A percentile compares a stretch with the other conserved stretches of the same genome.
Conservation (phyloP, 2,797 vertebrate genomes). For the Chelmon rostratus region DNA sequence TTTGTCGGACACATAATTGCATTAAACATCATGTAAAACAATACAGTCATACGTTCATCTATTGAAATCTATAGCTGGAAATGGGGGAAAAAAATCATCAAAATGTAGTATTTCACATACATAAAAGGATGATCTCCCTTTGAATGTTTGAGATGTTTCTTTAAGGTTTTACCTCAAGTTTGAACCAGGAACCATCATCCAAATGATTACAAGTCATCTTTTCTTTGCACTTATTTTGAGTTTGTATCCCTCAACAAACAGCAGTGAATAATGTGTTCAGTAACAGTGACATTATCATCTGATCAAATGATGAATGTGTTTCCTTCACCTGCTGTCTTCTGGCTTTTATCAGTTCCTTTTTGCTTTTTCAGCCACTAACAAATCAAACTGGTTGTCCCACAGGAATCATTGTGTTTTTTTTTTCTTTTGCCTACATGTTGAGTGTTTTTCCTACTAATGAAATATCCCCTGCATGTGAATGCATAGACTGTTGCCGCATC, state of each 20-base stretch:
- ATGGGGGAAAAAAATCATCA: no score
- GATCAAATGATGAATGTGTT: conserved; percentile 13
- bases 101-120: not conserved
- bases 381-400: conserved; percentile 10
- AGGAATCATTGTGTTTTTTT: no score
- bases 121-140: not conserved
- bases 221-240: conserved; percentile 1
- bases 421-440: not conserved
- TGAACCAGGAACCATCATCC: not conserved
- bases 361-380: not conserved
- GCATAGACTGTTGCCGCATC: not conserved
- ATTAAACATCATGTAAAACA: no score
- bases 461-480: not conserved
- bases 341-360: not conserved
- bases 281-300: conserved; percentile 17
- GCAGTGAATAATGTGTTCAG: not conserved
- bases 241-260: conserved; percentile 3
- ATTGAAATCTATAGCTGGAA: no score
- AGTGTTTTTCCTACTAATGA: not conserved
- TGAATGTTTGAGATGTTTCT: not conserved
- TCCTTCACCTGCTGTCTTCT: not conserved
- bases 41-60: no score
- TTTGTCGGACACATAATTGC: not conserved
- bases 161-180: not conserved
- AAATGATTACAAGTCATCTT: not conserved